phyloP scores from a whole-genome alignment of 2,797 vertebrate genomes.

The Cyclopterus lumpus region DNA sequence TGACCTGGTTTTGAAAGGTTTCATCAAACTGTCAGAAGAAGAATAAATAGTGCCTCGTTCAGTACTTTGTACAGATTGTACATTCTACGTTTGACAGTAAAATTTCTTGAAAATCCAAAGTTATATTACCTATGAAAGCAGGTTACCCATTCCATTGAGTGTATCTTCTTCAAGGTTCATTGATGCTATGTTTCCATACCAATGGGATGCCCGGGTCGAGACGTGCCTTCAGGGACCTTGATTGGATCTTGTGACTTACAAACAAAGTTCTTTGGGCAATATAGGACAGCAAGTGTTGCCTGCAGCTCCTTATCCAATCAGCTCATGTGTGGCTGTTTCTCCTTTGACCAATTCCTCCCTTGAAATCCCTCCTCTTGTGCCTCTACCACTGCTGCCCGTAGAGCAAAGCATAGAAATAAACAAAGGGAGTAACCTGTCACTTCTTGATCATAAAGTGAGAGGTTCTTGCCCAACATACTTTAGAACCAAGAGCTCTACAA shows the following conservation, averaged over 20 bases:
- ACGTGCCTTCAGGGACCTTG: not conserved
- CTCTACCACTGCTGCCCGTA: not conserved
- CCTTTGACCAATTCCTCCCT: not conserved
- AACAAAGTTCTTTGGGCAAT: not conserved
- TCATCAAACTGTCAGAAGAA: conserved; percentile 2
- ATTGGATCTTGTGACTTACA: not conserved
- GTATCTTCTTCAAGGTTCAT: not conserved
- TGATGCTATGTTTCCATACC: not conserved
- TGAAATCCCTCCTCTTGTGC: not conserved
- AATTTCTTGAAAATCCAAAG: not conserved
- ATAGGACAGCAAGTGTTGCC: not conserved
- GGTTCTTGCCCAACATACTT: not conserved
- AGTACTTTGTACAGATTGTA: not conserved
- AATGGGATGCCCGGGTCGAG: not conserved
- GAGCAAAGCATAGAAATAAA: not conserved
- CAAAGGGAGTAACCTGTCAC: not conserved
- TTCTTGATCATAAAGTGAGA: not conserved
- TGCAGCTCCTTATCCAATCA: not conserved
- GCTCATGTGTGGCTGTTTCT: not conserved
- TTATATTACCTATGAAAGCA: not conserved
- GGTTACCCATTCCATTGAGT: not conserved
- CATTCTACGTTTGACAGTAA: not conserved
- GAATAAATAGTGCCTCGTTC: not conserved
- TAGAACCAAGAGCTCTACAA: not conserved
- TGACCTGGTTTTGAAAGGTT: conserved; percentile 6